Evolutionary conservation across 2,797 vertebrate species (phyloP).

Genomic region (Sebastolobus altivelis): DNA sequence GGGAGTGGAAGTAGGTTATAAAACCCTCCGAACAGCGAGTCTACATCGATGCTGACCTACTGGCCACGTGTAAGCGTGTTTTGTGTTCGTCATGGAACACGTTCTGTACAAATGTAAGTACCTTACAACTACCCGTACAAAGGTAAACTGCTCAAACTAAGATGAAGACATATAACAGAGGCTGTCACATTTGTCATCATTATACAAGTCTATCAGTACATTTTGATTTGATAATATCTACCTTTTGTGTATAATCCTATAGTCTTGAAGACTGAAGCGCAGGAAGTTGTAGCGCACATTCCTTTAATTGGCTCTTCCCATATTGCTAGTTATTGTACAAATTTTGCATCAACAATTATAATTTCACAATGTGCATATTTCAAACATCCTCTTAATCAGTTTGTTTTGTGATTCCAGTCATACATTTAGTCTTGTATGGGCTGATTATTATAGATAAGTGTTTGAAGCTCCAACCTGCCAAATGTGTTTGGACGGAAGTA

Average conservation of each 20-base stretch:
- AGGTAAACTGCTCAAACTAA: too few species aligned
- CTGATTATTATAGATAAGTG: background rate
- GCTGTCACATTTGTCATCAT: background rate
- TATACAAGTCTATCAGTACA: background rate
- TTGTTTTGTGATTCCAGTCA: background rate
- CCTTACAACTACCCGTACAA: too few species aligned
- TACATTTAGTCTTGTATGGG: background rate
- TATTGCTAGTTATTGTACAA: background rate
- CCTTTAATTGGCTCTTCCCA: background rate
- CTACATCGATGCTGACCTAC: too few species aligned
- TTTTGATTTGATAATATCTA: background rate
- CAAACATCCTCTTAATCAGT: background rate
- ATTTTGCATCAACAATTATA: background rate
- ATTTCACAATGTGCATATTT: background rate
- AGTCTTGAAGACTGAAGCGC: background rate
- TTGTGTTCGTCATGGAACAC: too few species aligned
- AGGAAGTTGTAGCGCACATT: background rate
- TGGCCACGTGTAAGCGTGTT: too few species aligned
- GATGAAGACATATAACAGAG: too few species aligned
- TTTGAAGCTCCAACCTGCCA: background rate
- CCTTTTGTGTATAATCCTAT: background rate
- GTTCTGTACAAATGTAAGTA: too few species aligned
- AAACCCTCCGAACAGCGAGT: too few species aligned
- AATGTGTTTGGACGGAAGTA: background rate
- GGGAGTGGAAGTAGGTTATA: too few species aligned